Percentiles rank a stretch among this genome's conserved stretches.
These are phyloP conservation scores for Proales similis DNA, from an alignment of 1,140 invertebrate genomes.

Conservation along the genomic window DNA sequence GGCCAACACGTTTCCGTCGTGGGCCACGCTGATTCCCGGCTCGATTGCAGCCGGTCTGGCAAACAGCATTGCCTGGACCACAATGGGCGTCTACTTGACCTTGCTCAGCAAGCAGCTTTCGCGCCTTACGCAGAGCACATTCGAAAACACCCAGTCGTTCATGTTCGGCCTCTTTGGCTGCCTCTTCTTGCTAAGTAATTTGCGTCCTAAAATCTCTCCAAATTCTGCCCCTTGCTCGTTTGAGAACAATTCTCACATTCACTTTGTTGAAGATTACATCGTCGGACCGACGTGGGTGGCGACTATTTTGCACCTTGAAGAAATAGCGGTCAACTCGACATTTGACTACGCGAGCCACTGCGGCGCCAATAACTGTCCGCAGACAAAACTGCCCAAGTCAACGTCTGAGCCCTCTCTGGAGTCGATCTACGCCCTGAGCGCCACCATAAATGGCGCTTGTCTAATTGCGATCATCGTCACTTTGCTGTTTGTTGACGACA, in stretches of 20 bases:
- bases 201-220: background rate
- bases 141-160: slow-evolving; percentile 13
- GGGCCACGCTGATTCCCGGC: slow-evolving; percentile 18
- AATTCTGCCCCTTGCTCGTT: background rate
- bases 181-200: slow-evolving; percentile 31
- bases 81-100: slow-evolving; percentile 31
- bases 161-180: slow-evolving; percentile 22
- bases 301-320: slow-evolving; percentile 31
- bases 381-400: slow-evolving; percentile 15
- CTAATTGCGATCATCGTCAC: slow-evolving; percentile 4
- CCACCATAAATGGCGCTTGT: slow-evolving; percentile 20
- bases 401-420: slow-evolving; percentile 7
- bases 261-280: slow-evolving; percentile 13
- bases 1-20: slow-evolving; percentile 28
- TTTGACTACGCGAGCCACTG: slow-evolving; percentile 15
- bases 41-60: slow-evolving; percentile 17
- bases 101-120: slow-evolving; percentile 31
- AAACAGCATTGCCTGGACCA: slow-evolving; percentile 27
- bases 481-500: slow-evolving; percentile 18
- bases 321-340: slow-evolving; percentile 14
- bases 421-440: slow-evolving; percentile 13
- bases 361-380: slow-evolving; percentile 27
- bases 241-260: background rate
- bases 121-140: background rate
- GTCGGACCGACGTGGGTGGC: slow-evolving; percentile 29